Percentiles rank a stretch among this genome's conserved stretches.
These are phyloP conservation scores for Xestia xanthographa DNA, from an alignment of 2,888 invertebrate species.

Conservation along the genomic window DNA sequence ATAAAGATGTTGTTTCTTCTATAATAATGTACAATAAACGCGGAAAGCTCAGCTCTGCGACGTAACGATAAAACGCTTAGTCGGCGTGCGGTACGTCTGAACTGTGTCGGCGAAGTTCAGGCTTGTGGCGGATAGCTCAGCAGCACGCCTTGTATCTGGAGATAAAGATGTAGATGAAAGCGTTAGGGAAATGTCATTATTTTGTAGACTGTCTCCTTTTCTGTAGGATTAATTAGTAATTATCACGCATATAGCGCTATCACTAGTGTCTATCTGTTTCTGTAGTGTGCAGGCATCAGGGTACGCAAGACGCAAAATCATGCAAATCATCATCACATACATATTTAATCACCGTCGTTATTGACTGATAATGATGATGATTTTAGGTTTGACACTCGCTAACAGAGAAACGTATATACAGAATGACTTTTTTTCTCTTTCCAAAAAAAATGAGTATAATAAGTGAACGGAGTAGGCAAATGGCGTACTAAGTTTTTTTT, in stretches of 20 bases:
- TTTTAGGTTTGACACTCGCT: too few relatives aligned
- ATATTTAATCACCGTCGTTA: too few relatives aligned
- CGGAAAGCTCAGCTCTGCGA: slow-evolving; percentile 78
- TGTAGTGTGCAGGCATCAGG: too few relatives aligned
- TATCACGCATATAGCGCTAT: background rate
- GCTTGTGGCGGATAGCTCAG: slow-evolving; percentile 75
- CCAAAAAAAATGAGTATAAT: too few relatives aligned
- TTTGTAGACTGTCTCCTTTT: background rate
- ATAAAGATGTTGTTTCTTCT: slow-evolving; percentile 57
- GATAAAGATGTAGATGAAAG: slow-evolving; percentile 42
- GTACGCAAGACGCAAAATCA: too few relatives aligned
- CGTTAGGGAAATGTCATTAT: background rate
- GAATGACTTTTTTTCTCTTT: too few relatives aligned
- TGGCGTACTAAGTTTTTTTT: too few relatives aligned
- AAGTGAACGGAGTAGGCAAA: too few relatives aligned
- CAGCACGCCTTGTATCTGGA: slow-evolving; percentile 56
- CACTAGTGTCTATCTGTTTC: too few relatives aligned
- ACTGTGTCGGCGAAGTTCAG: slow-evolving; percentile 71
- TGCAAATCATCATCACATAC: too few relatives aligned
- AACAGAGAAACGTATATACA: too few relatives aligned
- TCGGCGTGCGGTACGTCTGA: slow-evolving; percentile 79
- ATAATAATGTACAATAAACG: slow-evolving; percentile 68
- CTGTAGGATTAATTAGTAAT: background rate
- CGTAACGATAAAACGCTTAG: slow-evolving; percentile 88
- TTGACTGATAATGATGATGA: too few relatives aligned